These are phyloP conservation scores for Cheilosia soror DNA, from an alignment of 2,888 invertebrate species.

Conservation along the genomic window DNA sequence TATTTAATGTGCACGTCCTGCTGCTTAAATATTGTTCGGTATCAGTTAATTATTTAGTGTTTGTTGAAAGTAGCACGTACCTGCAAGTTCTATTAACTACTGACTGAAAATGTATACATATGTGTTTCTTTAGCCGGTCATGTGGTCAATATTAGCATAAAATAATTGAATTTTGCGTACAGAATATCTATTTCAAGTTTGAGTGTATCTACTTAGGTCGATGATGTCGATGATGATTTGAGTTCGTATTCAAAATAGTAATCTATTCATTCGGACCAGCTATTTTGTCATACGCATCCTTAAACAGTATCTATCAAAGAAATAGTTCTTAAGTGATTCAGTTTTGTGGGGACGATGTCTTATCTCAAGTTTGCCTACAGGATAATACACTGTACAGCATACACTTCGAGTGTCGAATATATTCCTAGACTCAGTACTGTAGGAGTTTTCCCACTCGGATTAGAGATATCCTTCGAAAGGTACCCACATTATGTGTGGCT, in stretches of 20 bases:
- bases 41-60: slow-evolving; percentile 66
- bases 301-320: neutral
- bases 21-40: slow-evolving; percentile 42
- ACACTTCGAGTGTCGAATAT: neutral
- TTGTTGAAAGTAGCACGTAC: slow-evolving; percentile 40
- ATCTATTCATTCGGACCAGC: slow-evolving; percentile 25
- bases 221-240: slow-evolving; percentile 21
- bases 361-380: neutral
- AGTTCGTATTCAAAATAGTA: slow-evolving; percentile 41
- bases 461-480: neutral
- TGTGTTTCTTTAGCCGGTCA: slow-evolving; percentile 22
- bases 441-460: neutral
- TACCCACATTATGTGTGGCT: neutral
- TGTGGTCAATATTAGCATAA: slow-evolving; percentile 68
- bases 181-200: slow-evolving; percentile 37
- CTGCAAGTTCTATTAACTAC: neutral
- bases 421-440: neutral
- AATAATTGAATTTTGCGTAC: slow-evolving; percentile 63
- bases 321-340: neutral
- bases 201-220: slow-evolving; percentile 6
- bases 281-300: slow-evolving; percentile 7
- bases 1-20: slow-evolving; percentile 44
- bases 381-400: neutral
- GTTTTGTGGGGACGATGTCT: neutral
- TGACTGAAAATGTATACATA: neutral